These are phyloP conservation scores for Colostygia pectinataria DNA, from an alignment of 2,888 invertebrate species.

Conservation along the genomic window DNA sequence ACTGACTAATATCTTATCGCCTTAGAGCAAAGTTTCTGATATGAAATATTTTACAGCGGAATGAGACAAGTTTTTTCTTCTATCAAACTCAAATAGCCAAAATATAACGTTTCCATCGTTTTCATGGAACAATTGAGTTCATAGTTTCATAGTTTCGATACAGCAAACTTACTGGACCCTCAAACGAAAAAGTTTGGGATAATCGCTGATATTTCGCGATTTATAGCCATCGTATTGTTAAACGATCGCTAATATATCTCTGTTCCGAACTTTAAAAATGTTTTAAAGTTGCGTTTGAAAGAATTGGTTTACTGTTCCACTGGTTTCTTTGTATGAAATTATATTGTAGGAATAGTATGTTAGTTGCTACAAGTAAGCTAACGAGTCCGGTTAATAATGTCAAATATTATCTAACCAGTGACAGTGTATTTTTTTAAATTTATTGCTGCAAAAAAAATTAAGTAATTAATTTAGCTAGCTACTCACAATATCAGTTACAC, in stretches of 20 bases:
- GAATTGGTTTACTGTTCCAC: constrained; percentile 33
- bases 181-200: constrained; percentile 35
- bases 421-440: no score
- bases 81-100: constrained; percentile 26
- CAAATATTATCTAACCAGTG: no score
- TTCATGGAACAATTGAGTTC: constrained; percentile 39
- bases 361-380: no score
- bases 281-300: constrained; percentile 33
- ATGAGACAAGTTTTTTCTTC: constrained; percentile 15
- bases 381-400: no score
- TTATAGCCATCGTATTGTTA: constrained; percentile 42
- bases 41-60: no score
- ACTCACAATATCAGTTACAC: no score
- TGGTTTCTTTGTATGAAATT: constrained; percentile 20
- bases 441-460: no score
- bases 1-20: no score
- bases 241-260: constrained; percentile 39
- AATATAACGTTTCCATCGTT: constrained; percentile 33
- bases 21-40: no score
- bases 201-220: constrained; percentile 39
- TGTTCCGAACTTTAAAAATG: constrained; percentile 31
- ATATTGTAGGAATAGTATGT: background rate
- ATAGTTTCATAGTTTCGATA: constrained; percentile 34
- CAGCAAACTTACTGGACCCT: constrained; percentile 34
- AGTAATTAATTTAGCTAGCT: no score